phyloP scores from a whole-genome alignment of 2,888 invertebrate genomes.

The Aricia artaxerxes region DNA sequence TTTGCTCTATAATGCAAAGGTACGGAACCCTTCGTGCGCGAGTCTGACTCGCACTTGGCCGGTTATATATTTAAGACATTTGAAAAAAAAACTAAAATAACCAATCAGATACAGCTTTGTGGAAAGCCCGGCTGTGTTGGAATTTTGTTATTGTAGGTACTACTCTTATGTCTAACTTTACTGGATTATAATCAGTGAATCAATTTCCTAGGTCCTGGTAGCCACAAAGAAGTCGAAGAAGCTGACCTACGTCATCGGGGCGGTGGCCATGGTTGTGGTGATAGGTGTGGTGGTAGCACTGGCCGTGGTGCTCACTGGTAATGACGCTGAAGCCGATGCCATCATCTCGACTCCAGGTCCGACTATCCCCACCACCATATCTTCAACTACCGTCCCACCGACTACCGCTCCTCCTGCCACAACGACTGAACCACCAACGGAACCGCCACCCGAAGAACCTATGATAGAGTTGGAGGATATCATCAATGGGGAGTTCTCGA shows the following conservation, averaged over 20 bases:
- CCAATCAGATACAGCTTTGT: too few relatives aligned
- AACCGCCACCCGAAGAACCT: constrained; percentile 47
- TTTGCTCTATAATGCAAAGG: too few relatives aligned
- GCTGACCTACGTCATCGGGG: constrained; percentile 78
- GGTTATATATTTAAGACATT: too few relatives aligned
- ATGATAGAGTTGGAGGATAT: constrained; percentile 85
- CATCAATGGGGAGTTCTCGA: constrained; percentile 83
- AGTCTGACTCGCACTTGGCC: too few relatives aligned
- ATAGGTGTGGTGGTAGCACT: constrained; percentile 83
- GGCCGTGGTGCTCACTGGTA: constrained; percentile 77
- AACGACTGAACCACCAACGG: constrained; percentile 41
- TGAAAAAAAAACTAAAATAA: too few relatives aligned
- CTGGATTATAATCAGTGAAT: background rate
- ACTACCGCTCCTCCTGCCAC: constrained; percentile 36
- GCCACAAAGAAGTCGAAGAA: constrained; percentile 78
- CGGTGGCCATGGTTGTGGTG: constrained; percentile 76
- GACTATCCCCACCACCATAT: constrained; percentile 43
- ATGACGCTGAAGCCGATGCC: constrained; percentile 56
- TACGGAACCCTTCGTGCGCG: too few relatives aligned
- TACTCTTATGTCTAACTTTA: too few relatives aligned
- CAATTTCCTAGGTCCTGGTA: constrained; percentile 80
- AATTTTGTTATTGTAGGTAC: too few relatives aligned
- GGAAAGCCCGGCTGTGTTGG: too few relatives aligned
- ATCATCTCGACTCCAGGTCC: constrained; percentile 55
- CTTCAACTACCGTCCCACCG: constrained; percentile 42